Evolutionary conservation across 2,113 vertebrate species (phyloP), one percentile per base, ranked within the genome.

Genomic region (Diadophis punctatus): DNA sequence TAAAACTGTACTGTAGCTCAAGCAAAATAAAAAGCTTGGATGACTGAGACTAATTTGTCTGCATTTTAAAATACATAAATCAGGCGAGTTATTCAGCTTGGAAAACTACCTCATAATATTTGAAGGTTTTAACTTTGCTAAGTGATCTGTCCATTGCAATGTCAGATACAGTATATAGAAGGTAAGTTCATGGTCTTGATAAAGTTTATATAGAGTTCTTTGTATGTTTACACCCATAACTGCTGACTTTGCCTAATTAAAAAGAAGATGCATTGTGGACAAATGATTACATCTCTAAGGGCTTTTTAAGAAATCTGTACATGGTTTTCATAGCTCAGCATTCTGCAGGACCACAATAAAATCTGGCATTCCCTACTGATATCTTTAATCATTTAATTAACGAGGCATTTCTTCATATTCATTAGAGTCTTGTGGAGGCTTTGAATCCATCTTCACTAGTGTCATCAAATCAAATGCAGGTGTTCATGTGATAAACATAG

Each of bases 181-280:
- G 20, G 34, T 80, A 80, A 80, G 74, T 22, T 39, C 74, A 43
- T 80, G 3, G 2, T 80, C 34, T 39, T 80, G 34, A 43, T 43
- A 43, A 80, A 80, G 34, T 80, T 80, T 43, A 43, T 39, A 10
- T 43, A 39, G 34, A 8, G 51, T 55, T 91, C 22, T 89, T 96
- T 87, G 30, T 88, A 94, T 93, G 92, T 55, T 51, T 30, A 94
- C 94, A 89, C 39, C 94, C 93, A 53, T 55, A 93, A 49, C 52
- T 51, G 80, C 58, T 96, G 95, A 92, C 23, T 91, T 96, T 94
- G 95, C 94, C 92, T 92, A 88, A 92, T 90, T 87, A 25, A 68
- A 95, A 91, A 49, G 16, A 93, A 95, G 68, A 96, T 51, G 20
- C 2, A n/a, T 48, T 95, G 91, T 20, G 91, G 85, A 87, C 86